Percentiles rank a stretch among this genome's conserved stretches.
These are phyloP conservation scores for Tyrannus savana DNA, from an alignment of 2,113 vertebrate genomes.

Conservation along the genomic window DNA sequence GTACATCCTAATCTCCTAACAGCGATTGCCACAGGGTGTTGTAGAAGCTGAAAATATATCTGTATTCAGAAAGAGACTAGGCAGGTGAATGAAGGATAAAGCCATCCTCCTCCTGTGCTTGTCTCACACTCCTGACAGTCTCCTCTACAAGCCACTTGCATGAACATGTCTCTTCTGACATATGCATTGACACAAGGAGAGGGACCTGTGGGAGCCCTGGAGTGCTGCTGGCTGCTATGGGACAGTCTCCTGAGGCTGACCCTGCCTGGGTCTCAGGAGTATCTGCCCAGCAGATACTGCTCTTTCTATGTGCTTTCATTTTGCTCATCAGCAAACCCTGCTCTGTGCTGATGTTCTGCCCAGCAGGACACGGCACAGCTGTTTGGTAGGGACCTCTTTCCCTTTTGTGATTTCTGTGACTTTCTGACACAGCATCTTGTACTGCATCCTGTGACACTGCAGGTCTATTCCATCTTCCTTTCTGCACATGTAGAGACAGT, in stretches of 20 bases:
- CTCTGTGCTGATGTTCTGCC: not conserved
- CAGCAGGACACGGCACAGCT: not conserved
- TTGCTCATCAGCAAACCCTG: not conserved
- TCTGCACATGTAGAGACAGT: not conserved
- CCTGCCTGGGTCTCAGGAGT: not conserved
- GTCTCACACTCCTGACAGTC: not conserved
- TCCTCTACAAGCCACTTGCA: not conserved
- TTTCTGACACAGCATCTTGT: not conserved
- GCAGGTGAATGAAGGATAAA: not conserved
- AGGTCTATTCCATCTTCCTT: not conserved
- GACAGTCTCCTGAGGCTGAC: not conserved
- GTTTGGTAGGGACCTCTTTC: not conserved
- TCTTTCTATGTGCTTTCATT: not conserved
- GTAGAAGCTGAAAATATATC: not conserved
- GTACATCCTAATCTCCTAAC: not conserved
- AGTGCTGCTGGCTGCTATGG: not conserved
- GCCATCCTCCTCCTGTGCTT: not conserved
- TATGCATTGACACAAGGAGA: not conserved
- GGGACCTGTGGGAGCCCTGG: accelerated
- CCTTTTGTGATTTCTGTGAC: not conserved
- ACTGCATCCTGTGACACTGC: not conserved
- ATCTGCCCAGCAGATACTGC: not conserved
- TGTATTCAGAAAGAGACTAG: not conserved
- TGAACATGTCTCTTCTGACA: not conserved
- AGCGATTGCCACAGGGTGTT: not conserved